phyloP scores from a whole-genome alignment of 1,140 invertebrate genomes.

The Hydropsyche tenuis region DNA sequence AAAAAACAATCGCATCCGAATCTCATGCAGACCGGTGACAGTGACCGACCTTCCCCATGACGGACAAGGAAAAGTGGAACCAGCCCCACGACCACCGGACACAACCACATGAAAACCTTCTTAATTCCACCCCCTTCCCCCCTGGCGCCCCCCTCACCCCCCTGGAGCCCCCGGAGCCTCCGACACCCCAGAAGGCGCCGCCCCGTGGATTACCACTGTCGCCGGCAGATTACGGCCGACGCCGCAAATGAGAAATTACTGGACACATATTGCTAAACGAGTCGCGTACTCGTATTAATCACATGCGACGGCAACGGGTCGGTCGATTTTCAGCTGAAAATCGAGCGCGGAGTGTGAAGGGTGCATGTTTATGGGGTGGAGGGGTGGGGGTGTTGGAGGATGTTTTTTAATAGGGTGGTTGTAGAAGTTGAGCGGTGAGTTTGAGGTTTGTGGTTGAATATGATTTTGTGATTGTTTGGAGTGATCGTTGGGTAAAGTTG shows the following conservation, averaged over 20 bases:
- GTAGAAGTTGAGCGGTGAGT: no score
- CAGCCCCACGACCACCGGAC: constrained; percentile 51
- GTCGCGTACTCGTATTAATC: constrained; percentile 48
- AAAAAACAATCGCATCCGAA: no score
- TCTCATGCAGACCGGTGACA: neutral
- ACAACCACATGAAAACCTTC: no score
- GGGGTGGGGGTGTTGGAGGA: no score
- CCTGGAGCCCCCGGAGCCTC: neutral
- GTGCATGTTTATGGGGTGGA: no score
- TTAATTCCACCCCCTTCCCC: neutral
- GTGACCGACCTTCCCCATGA: constrained; percentile 18
- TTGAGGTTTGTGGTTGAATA: no score
- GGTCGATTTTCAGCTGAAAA: no score
- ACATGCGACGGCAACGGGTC: constrained; percentile 39
- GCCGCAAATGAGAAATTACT: constrained; percentile 64
- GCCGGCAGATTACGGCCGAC: constrained; percentile 62
- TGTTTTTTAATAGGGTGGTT: no score
- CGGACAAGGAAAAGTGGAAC: neutral
- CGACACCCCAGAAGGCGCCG: neutral
- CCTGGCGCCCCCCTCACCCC: constrained; percentile 48
- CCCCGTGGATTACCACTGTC: constrained; percentile 59
- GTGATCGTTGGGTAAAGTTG: no score
- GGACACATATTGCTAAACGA: constrained; percentile 51
- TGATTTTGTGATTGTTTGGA: no score
- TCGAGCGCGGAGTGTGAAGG: no score